phyloP scores from a whole-genome alignment of 2,113 vertebrate genomes.

The Elgaria multicarinata region DNA sequence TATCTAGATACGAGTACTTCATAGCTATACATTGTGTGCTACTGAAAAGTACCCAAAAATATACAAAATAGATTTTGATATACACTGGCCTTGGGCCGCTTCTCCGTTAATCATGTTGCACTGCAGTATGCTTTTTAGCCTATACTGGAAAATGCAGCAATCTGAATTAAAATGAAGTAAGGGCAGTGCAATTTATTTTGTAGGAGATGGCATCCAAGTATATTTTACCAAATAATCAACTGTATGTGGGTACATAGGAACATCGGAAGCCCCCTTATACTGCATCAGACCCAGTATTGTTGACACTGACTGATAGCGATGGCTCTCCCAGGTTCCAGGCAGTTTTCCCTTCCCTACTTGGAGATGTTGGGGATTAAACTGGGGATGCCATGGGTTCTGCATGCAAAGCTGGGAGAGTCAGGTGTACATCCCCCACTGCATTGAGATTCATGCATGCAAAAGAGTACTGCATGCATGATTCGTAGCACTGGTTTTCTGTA shows the following conservation, averaged over 20 bases:
- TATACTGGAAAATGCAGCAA: background rate
- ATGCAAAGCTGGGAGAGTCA: no score
- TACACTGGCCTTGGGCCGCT: background rate
- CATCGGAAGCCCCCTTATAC: no score
- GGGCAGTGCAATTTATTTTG: background rate
- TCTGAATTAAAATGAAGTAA: background rate
- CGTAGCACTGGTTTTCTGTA: background rate
- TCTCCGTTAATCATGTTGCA: background rate
- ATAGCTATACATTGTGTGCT: slow-evolving; percentile 32
- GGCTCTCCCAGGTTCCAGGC: no score
- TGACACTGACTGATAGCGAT: no score
- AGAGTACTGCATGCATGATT: no score
- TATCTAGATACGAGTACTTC: slow-evolving; percentile 43
- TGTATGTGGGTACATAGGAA: no score
- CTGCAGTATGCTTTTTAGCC: background rate
- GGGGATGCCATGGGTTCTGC: no score
- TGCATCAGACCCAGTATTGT: no score
- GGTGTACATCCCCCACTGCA: no score
- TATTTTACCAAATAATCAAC: background rate
- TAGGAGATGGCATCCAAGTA: background rate
- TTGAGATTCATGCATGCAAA: background rate
- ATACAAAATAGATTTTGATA: background rate
- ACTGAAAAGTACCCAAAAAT: background rate
- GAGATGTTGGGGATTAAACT: no score
- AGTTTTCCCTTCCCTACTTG: no score